Evolutionary conservation across 2,113 vertebrate genomes (phyloP).

Genomic region (Amphiprion percula): DNA sequence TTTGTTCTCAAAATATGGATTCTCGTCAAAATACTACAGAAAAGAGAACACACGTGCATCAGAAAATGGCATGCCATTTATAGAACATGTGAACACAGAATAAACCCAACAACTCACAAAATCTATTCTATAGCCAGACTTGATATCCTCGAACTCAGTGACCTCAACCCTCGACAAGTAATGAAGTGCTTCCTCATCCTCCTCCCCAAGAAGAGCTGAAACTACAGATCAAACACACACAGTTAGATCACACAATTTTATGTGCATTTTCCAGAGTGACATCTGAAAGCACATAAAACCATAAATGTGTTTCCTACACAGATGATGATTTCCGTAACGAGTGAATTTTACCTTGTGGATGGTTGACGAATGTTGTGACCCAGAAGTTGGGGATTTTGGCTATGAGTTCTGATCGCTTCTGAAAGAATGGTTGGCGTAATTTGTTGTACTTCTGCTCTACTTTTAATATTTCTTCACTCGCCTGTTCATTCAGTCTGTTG

Average conservation of each 20-base stretch:
- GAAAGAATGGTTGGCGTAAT: constrained; percentile 98
- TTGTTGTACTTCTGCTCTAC: constrained; percentile 99
- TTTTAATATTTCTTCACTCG: constrained; percentile 99
- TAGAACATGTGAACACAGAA: neutral
- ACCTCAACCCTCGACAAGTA: constrained; percentile 98
- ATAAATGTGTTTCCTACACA: neutral
- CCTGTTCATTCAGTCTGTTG: constrained; percentile 97
- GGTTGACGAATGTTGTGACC: constrained; percentile 99
- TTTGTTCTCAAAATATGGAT: constrained; percentile 99
- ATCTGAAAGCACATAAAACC: neutral
- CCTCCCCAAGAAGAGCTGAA: constrained; percentile 96
- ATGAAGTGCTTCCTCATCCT: constrained; percentile 98
- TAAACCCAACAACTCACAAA: constrained; percentile 89
- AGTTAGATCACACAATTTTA: neutral
- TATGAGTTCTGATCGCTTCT: constrained; percentile 99
- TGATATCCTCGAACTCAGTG: constrained; percentile 99
- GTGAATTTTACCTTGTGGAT: constrained; percentile 90
- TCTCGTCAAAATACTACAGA: constrained; percentile 97
- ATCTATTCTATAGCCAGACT: constrained; percentile 99
- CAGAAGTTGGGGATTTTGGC: constrained; percentile 99
- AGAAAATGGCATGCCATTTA: neutral
- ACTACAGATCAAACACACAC: constrained; percentile 78
- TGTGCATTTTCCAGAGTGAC: neutral
- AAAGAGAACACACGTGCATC: neutral
- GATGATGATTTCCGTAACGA: no score